Evolutionary conservation across 2,113 vertebrate genomes (phyloP).

Genomic region (Nettapus auritus): DNA sequence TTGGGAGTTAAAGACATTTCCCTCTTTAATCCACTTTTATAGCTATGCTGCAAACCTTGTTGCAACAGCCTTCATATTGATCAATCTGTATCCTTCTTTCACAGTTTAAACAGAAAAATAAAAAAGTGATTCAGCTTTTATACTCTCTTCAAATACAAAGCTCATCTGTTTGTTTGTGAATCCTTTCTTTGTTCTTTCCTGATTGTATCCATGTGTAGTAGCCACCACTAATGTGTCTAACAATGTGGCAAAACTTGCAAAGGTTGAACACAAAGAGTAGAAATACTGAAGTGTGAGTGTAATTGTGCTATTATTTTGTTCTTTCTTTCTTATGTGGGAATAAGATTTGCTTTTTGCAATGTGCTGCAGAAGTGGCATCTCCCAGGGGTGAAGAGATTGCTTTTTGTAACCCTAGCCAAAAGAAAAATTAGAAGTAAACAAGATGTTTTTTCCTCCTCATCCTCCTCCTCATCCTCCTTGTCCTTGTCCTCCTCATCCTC

Average conservation of each 20-base stretch:
- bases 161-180: background rate
- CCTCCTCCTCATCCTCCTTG: background rate
- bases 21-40: background rate
- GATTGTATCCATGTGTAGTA: background rate
- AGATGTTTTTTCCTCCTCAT: accelerated
- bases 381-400: background rate
- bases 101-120: background rate
- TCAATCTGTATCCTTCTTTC: background rate
- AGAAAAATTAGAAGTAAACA: background rate
- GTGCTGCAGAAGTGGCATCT: background rate
- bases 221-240: background rate
- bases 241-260: background rate
- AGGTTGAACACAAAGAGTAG: background rate
- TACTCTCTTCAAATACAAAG: background rate
- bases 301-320: background rate
- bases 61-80: background rate
- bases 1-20: background rate
- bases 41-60: background rate
- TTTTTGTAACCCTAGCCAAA: background rate
- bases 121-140: background rate
- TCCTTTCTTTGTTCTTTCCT: background rate
- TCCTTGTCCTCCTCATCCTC: no score
- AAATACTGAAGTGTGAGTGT: background rate
- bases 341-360: background rate
- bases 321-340: background rate